A percentile compares a stretch with the other conserved stretches of the same genome.
Evolutionary conservation across 2,888 invertebrate species (phyloP).

Genomic region (Geophilus truncorum): DNA sequence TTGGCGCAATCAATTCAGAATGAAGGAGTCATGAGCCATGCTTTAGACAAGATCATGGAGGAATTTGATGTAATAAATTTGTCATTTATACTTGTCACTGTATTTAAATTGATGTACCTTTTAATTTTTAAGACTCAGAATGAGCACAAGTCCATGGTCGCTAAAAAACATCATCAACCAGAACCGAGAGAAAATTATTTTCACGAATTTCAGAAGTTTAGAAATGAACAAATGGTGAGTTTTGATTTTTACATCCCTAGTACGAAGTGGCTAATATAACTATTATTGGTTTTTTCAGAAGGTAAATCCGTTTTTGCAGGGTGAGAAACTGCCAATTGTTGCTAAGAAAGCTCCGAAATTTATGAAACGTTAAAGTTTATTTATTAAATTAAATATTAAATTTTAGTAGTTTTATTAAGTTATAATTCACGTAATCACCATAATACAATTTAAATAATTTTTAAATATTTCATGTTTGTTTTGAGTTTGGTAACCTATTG

Average conservation of each 20-base stretch:
- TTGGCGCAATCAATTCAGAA: slow-evolving; percentile 46
- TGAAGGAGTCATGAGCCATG: slow-evolving; percentile 45
- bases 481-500: neutral
- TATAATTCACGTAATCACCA: neutral
- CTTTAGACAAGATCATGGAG: slow-evolving; percentile 64
- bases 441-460: neutral
- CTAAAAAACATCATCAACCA: slow-evolving; percentile 62
- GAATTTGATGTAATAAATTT: slow-evolving; percentile 52
- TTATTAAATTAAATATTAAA: neutral
- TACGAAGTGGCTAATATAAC: neutral
- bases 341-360: slow-evolving; percentile 81
- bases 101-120: too few relatives aligned
- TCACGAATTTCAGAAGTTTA: neutral
- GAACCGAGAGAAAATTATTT: neutral
- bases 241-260: neutral
- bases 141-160: slow-evolving; percentile 64
- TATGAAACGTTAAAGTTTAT: neutral
- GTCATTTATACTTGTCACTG: too few relatives aligned
- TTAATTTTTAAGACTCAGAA: slow-evolving; percentile 51
- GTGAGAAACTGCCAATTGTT: slow-evolving; percentile 81
- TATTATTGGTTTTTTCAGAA: slow-evolving; percentile 55
- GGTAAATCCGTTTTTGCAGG: slow-evolving; percentile 75
- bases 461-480: neutral
- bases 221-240: neutral
- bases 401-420: neutral